A percentile compares a stretch with the other conserved stretches of the same genome.
Conservation (phyloP, 2,113 vertebrate species). For the Petrocephalus zakoni region DNA sequence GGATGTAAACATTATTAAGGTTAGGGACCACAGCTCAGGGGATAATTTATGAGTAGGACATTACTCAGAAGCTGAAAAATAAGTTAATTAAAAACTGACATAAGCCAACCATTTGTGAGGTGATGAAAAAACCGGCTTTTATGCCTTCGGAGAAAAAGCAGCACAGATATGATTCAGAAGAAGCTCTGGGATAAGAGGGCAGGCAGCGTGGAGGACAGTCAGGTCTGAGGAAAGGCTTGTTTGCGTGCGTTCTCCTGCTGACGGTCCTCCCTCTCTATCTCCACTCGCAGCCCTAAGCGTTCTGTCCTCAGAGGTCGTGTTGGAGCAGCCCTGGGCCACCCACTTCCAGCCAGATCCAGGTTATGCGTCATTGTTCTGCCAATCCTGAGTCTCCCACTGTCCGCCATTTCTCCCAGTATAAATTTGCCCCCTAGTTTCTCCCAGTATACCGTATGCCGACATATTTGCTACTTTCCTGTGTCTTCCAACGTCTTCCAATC, state of each 20-base stretch:
- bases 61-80: background rate
- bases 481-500: background rate
- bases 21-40: background rate
- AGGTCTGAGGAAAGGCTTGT: background rate
- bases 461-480: background rate
- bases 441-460: background rate
- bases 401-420: background rate
- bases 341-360: conserved; percentile 45
- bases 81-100: background rate
- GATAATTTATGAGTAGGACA: background rate
- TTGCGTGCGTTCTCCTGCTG: background rate
- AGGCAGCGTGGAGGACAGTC: background rate
- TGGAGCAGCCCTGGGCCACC: conserved; percentile 42
- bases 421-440: background rate
- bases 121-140: background rate
- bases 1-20: background rate
- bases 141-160: background rate
- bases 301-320: conserved; percentile 40
- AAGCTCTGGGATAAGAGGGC: background rate
- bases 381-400: too few relatives aligned
- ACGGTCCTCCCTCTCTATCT: background rate
- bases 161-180: background rate
- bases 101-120: background rate
- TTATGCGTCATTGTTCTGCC: background rate
- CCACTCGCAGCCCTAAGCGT: conserved; percentile 43